These are phyloP conservation scores for Drosophila funebris DNA, from an alignment of 1,140 invertebrate genomes.

Conservation along the genomic window DNA sequence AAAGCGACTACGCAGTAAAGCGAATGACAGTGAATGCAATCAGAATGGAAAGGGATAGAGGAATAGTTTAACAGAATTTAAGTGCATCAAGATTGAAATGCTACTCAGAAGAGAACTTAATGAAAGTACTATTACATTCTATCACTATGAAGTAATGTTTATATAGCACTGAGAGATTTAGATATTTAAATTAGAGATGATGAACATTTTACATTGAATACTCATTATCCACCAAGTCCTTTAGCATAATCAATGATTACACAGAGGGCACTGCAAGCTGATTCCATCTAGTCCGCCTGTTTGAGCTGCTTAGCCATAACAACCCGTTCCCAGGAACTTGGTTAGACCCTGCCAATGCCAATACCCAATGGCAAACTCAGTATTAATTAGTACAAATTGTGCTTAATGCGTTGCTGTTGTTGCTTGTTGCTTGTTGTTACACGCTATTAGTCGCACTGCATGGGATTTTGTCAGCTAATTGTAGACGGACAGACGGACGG, in stretches of 20 bases:
- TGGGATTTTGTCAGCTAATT: slow-evolving; percentile 51
- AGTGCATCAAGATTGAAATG: not conserved
- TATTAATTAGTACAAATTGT: slow-evolving; percentile 75
- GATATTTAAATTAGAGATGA: too few relatives aligned
- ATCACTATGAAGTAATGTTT: not conserved
- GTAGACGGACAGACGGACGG: slow-evolving; percentile 36
- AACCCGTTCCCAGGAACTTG: not conserved
- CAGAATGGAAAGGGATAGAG: not conserved
- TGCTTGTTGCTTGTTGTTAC: slow-evolving; percentile 23
- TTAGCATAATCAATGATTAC: too few relatives aligned
- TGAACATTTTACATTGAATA: too few relatives aligned
- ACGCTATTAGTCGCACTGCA: slow-evolving; percentile 37
- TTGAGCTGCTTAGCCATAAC: not conserved
- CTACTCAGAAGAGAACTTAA: too few relatives aligned
- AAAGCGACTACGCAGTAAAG: not conserved
- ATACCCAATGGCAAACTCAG: slow-evolving; percentile 38
- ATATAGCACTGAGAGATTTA: too few relatives aligned
- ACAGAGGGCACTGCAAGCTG: too few relatives aligned
- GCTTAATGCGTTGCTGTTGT: slow-evolving; percentile 46
- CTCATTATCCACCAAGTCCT: too few relatives aligned
- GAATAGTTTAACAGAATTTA: slow-evolving; percentile 43
- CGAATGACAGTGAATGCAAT: not conserved
- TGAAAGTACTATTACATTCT: too few relatives aligned
- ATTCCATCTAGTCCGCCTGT: not conserved
- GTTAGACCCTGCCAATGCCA: not conserved